Evolutionary conservation across 2,888 invertebrate species (phyloP).

Genomic region (Papilio demoleus): DNA sequence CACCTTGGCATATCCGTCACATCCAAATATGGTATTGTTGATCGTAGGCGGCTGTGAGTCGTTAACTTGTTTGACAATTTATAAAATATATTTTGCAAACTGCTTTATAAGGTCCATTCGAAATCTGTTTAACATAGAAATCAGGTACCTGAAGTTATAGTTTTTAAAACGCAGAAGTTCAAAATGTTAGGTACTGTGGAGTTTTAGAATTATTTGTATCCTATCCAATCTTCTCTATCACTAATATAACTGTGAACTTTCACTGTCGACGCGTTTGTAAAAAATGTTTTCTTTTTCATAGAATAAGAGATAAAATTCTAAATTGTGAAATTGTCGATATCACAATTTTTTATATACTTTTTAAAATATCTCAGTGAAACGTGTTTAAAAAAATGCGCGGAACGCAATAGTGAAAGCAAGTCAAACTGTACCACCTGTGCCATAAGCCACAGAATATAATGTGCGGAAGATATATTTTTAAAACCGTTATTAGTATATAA

Average conservation of each 20-base stretch:
- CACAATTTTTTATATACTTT: not conserved
- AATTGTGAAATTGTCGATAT: not conserved
- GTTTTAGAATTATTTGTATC: too few relatives aligned
- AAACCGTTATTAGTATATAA: not conserved
- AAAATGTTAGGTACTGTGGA: too few relatives aligned
- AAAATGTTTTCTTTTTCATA: too few relatives aligned
- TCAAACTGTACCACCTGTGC: slow-evolving; percentile 5
- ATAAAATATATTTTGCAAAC: not conserved
- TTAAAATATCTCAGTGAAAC: not conserved
- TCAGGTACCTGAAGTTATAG: too few relatives aligned
- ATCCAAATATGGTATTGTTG: slow-evolving; percentile 46
- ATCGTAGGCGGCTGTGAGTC: slow-evolving; percentile 46
- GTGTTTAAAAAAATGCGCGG: slow-evolving; percentile 8
- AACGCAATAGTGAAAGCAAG: slow-evolving; percentile 27
- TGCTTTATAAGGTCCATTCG: too few relatives aligned
- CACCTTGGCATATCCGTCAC: slow-evolving; percentile 40
- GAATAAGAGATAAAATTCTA: too few relatives aligned
- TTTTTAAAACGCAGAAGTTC: too few relatives aligned
- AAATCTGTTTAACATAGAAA: too few relatives aligned
- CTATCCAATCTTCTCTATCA: too few relatives aligned
- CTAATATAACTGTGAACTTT: too few relatives aligned
- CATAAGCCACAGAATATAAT: slow-evolving; percentile 18
- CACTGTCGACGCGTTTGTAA: too few relatives aligned
- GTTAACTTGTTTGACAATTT: slow-evolving; percentile 7
- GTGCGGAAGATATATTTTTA: not conserved